Conservation (phyloP, 2,888 invertebrate species). For the Drosophila prolongata region DNA sequence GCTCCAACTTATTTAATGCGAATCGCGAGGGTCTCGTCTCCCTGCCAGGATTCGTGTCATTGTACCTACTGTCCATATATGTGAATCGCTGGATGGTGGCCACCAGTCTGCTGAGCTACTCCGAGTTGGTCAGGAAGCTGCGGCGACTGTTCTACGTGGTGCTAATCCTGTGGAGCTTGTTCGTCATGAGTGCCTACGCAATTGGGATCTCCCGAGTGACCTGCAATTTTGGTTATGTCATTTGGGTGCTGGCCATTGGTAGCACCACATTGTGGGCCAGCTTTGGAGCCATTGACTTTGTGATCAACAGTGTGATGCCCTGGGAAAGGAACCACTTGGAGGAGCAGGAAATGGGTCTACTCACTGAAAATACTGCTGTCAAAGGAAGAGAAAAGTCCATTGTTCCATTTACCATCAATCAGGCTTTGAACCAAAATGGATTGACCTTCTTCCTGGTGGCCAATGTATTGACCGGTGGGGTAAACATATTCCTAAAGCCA, state of each 20-base stretch:
- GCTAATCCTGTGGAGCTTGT: constrained; percentile 84
- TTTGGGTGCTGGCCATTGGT: constrained; percentile 90
- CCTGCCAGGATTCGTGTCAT: constrained; percentile 91
- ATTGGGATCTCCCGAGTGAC: constrained; percentile 91
- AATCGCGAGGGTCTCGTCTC: constrained; percentile 98
- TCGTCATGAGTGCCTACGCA: constrained; percentile 85
- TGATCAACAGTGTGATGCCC: constrained; percentile 50
- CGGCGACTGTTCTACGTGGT: constrained; percentile 66
- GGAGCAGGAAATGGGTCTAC: constrained; percentile 43
- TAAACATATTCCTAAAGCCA: constrained; percentile 91
- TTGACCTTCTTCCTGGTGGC: constrained; percentile 92
- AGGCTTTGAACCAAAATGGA: constrained; percentile 92
- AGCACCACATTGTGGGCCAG: constrained; percentile 88
- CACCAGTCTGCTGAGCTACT: constrained; percentile 65
- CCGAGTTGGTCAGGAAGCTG: constrained; percentile 72
- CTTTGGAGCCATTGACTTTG: constrained; percentile 85
- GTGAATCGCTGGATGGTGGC: constrained; percentile 86
- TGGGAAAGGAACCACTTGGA: constrained; percentile 72
- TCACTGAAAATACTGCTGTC: neutral
- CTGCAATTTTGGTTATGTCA: constrained; percentile 92
- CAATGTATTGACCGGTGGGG: constrained; percentile 93
- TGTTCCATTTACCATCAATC: constrained; percentile 61
- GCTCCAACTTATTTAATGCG: constrained; percentile 88
- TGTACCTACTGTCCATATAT: constrained; percentile 91
- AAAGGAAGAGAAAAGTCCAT: neutral